These are phyloP conservation scores for Eurystomus gularis DNA, from an alignment of 2,113 vertebrate genomes.

Conservation along the genomic window DNA sequence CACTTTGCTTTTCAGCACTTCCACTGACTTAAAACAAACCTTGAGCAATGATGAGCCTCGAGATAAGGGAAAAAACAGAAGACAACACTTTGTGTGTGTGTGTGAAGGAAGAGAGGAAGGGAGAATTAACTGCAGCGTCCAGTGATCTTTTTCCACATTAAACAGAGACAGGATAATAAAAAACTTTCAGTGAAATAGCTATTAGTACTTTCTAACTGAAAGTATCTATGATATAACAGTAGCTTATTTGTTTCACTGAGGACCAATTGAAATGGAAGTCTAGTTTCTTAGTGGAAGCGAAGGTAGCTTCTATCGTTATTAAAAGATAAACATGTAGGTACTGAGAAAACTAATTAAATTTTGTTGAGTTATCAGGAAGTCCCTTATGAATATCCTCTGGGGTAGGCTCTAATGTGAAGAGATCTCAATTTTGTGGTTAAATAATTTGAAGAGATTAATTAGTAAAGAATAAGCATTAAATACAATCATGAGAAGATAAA, in stretches of 20 bases:
- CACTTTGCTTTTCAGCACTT: constrained; percentile 25
- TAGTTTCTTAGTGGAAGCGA: background rate
- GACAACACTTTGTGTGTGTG: background rate
- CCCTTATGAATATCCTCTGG: constrained; percentile 36
- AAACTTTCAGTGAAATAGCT: background rate
- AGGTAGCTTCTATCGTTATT: constrained; percentile 12
- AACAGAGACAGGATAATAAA: background rate
- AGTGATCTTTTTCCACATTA: background rate
- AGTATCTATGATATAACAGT: background rate
- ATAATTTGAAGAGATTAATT: constrained; percentile 72
- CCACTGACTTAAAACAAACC: constrained; percentile 15
- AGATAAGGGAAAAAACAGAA: background rate
- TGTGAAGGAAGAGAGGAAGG: background rate
- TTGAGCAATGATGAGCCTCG: background rate
- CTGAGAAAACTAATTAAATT: constrained; percentile 60
- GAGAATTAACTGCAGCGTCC: background rate
- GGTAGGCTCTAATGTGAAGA: constrained; percentile 29
- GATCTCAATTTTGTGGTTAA: constrained; percentile 58
- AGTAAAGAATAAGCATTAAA: constrained; percentile 72
- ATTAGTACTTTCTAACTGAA: background rate
- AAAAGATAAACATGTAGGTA: constrained; percentile 47
- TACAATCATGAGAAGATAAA: constrained; percentile 44
- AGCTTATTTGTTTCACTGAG: background rate
- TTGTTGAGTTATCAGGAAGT: constrained; percentile 49
- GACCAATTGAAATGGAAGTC: background rate